phyloP scores from a whole-genome alignment of 2,113 vertebrate species.

The Tetrax tetrax region DNA sequence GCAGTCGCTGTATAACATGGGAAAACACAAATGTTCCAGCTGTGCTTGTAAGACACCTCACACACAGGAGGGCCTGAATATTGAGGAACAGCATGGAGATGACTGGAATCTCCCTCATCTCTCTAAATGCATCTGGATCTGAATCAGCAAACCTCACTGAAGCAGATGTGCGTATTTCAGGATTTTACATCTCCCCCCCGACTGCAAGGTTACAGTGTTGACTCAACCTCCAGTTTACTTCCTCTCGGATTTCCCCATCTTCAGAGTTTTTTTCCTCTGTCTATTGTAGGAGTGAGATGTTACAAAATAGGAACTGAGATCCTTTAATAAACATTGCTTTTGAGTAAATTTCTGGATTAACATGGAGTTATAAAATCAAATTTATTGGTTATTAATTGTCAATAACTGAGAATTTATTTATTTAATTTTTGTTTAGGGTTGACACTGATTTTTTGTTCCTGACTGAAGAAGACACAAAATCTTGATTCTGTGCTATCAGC shows the following conservation, averaged over 20 bases:
- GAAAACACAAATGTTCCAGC: background rate
- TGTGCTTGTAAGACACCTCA: background rate
- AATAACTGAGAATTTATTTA: background rate
- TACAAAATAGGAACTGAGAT: background rate
- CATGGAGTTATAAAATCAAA: background rate
- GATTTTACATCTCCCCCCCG: background rate
- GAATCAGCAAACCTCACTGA: background rate
- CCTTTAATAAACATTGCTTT: background rate
- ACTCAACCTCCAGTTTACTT: constrained; percentile 22
- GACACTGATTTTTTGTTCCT: background rate
- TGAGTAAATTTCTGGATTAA: background rate
- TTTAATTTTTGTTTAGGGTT: background rate
- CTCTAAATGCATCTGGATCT: background rate
- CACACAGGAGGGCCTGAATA: background rate
- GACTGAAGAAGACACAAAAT: background rate
- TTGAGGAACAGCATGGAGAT: background rate
- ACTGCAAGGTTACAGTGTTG: background rate
- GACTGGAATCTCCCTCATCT: background rate
- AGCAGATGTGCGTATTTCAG: background rate
- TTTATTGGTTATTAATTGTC: background rate
- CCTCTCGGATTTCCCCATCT: constrained; percentile 33
- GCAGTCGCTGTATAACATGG: background rate
- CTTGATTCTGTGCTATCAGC: background rate
- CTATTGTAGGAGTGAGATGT: background rate
- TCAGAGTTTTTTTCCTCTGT: constrained; percentile 1